phyloP scores from a whole-genome alignment of 2,888 invertebrate species.

The Tachystola acroxantha region DNA sequence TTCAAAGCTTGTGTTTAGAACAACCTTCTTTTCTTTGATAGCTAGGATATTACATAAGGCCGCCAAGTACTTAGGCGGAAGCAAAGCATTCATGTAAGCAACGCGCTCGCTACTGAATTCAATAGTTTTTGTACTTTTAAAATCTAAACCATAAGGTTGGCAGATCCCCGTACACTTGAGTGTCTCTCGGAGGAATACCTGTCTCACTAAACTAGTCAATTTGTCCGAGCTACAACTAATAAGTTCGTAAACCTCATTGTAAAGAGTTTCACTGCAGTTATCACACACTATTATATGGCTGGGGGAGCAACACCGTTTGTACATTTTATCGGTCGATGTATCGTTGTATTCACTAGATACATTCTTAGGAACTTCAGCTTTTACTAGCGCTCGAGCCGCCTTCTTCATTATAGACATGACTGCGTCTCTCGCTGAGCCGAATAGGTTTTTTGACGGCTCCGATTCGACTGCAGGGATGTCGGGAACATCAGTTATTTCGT shows the following conservation, averaged over 20 bases:
- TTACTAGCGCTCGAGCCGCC: slow-evolving; percentile 91
- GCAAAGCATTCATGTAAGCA: slow-evolving; percentile 80
- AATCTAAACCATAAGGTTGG: slow-evolving; percentile 79
- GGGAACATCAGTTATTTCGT: slow-evolving; percentile 80
- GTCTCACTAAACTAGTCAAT: slow-evolving; percentile 79
- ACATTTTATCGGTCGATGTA: slow-evolving; percentile 56
- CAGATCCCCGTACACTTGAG: slow-evolving; percentile 80
- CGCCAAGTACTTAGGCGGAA: slow-evolving; percentile 83
- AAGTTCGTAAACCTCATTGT: slow-evolving; percentile 84
- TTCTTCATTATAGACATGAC: slow-evolving; percentile 95
- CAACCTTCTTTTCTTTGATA: slow-evolving; percentile 81
- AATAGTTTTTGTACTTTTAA: slow-evolving; percentile 75
- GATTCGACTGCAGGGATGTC: slow-evolving; percentile 62
- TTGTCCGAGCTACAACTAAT: slow-evolving; percentile 83
- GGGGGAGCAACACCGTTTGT: slow-evolving; percentile 83
- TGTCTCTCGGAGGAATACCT: slow-evolving; percentile 79
- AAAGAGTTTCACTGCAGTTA: slow-evolving; percentile 85
- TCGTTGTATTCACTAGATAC: slow-evolving; percentile 71
- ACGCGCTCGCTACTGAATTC: slow-evolving; percentile 68
- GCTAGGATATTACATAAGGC: slow-evolving; percentile 88
- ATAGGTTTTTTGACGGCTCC: slow-evolving; percentile 83
- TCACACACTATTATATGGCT: slow-evolving; percentile 85
- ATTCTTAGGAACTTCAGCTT: slow-evolving; percentile 82
- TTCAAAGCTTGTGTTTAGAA: slow-evolving; percentile 80
- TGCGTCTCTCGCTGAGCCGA: slow-evolving; percentile 93